Evolutionary conservation across 92 coral and sea anemone genomes (phyloP).

Genomic region (Montipora capitata): DNA sequence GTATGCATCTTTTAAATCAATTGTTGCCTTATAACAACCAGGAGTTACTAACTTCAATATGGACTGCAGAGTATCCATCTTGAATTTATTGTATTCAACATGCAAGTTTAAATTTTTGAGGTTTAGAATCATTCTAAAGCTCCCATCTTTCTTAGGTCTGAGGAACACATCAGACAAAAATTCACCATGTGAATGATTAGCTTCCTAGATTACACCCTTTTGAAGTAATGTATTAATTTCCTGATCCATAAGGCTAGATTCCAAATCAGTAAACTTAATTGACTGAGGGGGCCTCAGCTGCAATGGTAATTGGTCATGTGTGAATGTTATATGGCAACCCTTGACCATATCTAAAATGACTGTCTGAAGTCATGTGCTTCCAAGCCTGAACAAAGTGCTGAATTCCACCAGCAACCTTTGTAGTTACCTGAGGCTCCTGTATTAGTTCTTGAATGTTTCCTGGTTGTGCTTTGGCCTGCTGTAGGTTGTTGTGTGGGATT

Average conservation of each 20-base stretch:
- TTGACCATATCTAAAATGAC: neutral
- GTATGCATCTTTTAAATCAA: too few species aligned
- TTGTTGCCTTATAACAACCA: too few species aligned
- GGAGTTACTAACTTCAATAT: too few species aligned
- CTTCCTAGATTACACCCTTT: constrained; percentile 50
- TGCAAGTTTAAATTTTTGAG: too few species aligned
- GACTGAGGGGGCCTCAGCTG: constrained; percentile 43
- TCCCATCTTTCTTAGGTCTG: too few species aligned
- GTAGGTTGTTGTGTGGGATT: constrained; percentile 9
- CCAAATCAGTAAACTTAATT: constrained; percentile 10
- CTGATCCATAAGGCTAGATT: constrained; percentile 38
- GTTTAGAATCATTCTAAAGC: too few species aligned
- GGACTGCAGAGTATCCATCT: too few species aligned
- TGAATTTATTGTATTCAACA: too few species aligned
- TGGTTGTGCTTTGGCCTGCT: neutral
- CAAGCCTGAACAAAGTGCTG: constrained; percentile 43
- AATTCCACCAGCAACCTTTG: constrained; percentile 60
- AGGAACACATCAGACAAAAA: too few species aligned
- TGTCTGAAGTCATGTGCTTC: constrained; percentile 54
- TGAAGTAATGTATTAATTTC: constrained; percentile 50
- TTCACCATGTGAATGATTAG: too few species aligned
- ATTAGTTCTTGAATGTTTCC: constrained; percentile 40
- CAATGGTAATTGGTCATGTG: constrained; percentile 33
- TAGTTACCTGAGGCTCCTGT: constrained; percentile 38
- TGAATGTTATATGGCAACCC: constrained; percentile 72